Conservation (phyloP, 2,113 vertebrate genomes). For the Mola mola region DNA sequence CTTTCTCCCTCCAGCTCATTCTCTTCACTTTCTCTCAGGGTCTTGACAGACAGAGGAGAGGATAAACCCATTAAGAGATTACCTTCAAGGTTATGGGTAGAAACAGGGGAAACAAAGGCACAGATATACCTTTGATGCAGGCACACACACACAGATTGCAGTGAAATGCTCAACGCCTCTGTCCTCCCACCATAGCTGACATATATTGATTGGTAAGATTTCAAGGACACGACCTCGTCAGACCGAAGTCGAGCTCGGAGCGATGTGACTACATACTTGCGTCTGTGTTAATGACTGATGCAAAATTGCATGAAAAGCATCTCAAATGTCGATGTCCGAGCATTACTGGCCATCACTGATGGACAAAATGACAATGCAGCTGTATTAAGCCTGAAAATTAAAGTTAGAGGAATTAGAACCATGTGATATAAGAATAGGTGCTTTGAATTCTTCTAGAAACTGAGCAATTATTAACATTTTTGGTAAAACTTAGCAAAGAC, state of each 20-base stretch:
- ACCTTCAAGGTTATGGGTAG: conserved; percentile 20
- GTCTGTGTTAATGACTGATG: no score
- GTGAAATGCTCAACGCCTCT: neutral
- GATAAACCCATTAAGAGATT: conserved; percentile 3
- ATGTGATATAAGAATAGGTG: no score
- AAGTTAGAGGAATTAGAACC: no score
- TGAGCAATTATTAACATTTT: neutral
- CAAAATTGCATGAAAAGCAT: no score
- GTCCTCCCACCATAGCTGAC: conserved; percentile 2
- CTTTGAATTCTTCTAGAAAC: neutral
- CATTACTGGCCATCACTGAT: no score
- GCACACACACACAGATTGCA: conserved; percentile 8
- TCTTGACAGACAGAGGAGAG: conserved; percentile 4
- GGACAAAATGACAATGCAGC: neutral
- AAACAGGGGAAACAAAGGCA: conserved; percentile 9
- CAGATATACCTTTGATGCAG: neutral
- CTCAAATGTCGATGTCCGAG: no score
- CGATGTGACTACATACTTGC: no score
- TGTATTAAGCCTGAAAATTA: no score
- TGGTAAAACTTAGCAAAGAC: neutral
- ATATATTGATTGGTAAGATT: conserved; percentile 18
- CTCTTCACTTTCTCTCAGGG: conserved; percentile 16
- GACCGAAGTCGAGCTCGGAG: no score
- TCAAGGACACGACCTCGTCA: conserved; percentile 9
- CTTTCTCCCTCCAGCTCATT: conserved; percentile 6